Percentiles rank a stretch among this genome's conserved stretches.
Conservation (phyloP, 1,140 invertebrate species). For the Stegodyphus mimosarum region DNA sequence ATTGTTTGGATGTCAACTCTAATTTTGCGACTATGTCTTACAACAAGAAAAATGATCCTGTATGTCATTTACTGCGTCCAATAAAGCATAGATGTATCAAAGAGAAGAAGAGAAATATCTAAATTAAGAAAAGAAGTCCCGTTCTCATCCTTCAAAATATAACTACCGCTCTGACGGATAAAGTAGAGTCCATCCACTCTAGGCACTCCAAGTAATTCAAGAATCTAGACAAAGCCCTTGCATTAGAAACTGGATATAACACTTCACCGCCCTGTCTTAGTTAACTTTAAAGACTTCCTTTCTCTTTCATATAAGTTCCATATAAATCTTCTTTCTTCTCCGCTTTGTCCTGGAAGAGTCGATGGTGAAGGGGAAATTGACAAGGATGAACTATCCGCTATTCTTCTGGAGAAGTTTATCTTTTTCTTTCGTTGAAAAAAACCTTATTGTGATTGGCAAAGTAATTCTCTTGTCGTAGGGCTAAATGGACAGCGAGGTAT, state of each 20-base stretch:
- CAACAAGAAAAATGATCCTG: no score
- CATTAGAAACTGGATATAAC: conserved; percentile 60
- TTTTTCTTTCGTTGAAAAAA: conserved; percentile 54
- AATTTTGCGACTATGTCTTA: no score
- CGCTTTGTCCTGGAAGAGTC: background rate
- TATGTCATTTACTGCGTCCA: no score
- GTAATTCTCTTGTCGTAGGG: conserved; percentile 54
- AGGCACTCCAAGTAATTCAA: conserved; percentile 51
- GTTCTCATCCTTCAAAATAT: conserved; percentile 47
- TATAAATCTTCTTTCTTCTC: conserved; percentile 42
- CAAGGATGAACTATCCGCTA: conserved; percentile 55
- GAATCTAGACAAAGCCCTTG: conserved; percentile 56
- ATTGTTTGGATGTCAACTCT: no score
- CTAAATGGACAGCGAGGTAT: conserved; percentile 54
- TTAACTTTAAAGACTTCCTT: conserved; percentile 55
- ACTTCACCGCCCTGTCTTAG: conserved; percentile 55
- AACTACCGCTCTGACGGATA: conserved; percentile 48
- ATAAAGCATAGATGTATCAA: no score
- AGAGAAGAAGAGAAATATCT: conserved; percentile 4
- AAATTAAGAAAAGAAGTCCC: conserved; percentile 33
- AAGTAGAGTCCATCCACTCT: conserved; percentile 17
- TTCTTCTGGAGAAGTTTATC: conserved; percentile 52
- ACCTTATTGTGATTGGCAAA: conserved; percentile 59
- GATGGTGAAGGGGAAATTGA: conserved; percentile 34
- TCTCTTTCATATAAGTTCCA: conserved; percentile 54